Percentiles rank a stretch among this genome's conserved stretches.
Conservation (phyloP, 2,888 invertebrate species). For the Halictus quadricinctus region DNA sequence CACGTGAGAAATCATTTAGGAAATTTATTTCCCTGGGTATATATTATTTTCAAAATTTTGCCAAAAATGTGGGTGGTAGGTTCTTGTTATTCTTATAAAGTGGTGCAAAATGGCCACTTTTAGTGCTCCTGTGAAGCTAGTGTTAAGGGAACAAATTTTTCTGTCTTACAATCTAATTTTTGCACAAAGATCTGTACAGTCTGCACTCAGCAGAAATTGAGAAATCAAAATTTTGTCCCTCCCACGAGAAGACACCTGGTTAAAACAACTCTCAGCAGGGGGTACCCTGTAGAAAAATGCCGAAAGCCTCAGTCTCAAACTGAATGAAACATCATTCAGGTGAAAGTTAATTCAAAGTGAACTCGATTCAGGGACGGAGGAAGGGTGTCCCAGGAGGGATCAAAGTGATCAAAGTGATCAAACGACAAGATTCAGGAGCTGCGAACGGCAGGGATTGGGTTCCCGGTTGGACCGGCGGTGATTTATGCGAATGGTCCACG, state of each 20-base stretch:
- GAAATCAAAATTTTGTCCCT: neutral
- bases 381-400: constrained; percentile 10
- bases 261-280: neutral
- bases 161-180: no score
- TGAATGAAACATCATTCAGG: neutral
- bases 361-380: neutral
- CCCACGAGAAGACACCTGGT: neutral
- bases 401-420: constrained; percentile 12
- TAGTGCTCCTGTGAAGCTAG: no score
- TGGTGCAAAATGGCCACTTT: no score
- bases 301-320: neutral
- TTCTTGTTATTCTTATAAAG: no score
- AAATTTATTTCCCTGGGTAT: no score
- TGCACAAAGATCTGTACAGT: no score
- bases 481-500: constrained; percentile 68
- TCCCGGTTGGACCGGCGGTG: constrained; percentile 38
- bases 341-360: no score
- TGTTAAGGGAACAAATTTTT: no score
- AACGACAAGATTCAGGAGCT: constrained; percentile 32
- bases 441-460: constrained; percentile 25
- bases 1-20: no score
- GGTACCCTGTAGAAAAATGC: neutral
- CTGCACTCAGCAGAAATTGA: neutral
- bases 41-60: no score
- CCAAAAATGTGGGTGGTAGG: no score